Evolutionary conservation across 1,140 invertebrate genomes (phyloP), one percentile per base, ranked within the genome.

Genomic region (Drosophila persimilis): DNA sequence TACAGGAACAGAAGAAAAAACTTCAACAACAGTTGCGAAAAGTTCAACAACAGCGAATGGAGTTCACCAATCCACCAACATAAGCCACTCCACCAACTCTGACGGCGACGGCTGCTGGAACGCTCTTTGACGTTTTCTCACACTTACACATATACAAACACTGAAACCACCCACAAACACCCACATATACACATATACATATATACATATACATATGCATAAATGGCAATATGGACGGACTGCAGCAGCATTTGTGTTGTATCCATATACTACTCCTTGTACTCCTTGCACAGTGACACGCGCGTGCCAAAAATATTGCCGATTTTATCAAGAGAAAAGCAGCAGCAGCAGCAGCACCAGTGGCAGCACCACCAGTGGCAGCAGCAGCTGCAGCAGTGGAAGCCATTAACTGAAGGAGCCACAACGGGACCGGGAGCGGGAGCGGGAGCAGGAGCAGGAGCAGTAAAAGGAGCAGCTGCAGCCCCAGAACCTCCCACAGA

Each of bases 281-380:
- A 22, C 51, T 39, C 31, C 51, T 59, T 73, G 45, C 69, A 61
- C 71, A 73, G 73, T 77, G 81, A 85, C 77, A 77, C 80, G 56
- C 77, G 80, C 81, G 73, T 84, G 81, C 81, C 81, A 85, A 85
- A 69, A 46, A 74, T 64, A 77, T 77, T 86, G 80, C 77, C 81
- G 83, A 86, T 80, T 80, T 81, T 81, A 65, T 80, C 63, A 86
- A 73, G 67, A 77, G 51, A 86, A 59, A 47, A 69, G n/a, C 58
- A 62, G 45, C 64, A 56, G 35, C 64, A 56, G 35, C 73, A 71
- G 55, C 64, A 62, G 3, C 63, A 60, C 9, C 60, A 24, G 26
- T 57, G 35, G 56, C 45, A 55, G 20, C 64, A 45, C 9, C 53
- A 55, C 17, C 45, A 59, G 61, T 58, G 62, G 57, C 61, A 52